Evolutionary conservation across 2,797 vertebrate species (phyloP), one percentile per base, ranked within the genome.

Genomic region (Kryptolebias ocellatus): DNA sequence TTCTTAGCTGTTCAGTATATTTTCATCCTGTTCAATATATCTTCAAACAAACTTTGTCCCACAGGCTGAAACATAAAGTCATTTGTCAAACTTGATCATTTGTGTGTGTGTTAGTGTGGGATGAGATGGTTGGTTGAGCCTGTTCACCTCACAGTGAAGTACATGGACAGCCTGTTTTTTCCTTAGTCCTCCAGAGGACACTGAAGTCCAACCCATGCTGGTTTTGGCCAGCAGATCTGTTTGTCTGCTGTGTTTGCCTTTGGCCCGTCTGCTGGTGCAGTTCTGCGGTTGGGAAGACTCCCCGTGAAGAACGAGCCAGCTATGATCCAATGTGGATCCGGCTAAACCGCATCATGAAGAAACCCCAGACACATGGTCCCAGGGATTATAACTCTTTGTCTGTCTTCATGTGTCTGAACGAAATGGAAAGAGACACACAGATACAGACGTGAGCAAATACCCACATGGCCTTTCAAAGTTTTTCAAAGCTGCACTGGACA

Each of bases 211-310:
- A 90, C 88, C 78, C 80, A 72, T 29, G 50, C 77, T 89, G 88
- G 83, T 85, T 92, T 89, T 89, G 87, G 88, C 87, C 57, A 11
- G 37, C 57, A 45, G 71, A 77, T 15, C 53, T 83, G 77, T 87
- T 91, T 88, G 81, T 84, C 81, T 87, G 82, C 72, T 79, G 72
- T 65, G 79, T 87, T 82, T 85, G 80, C 85, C 78, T 83, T 83
- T 51, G 31, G 78, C 50, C 67, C 50, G 59, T 76, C 76, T 74
- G 81, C 66, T 31, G 64, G 57, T 74, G 74, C 62, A 67, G 64
- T 61, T 65, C 71, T 78, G 81, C n/a, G 75, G 86, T 80, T 31
- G 16, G 53, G 74, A 80, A 29, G 70, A 67, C 69, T 78, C 71
- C 15, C 2, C 58, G 8, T 28, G 27, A 57, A 59, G 54, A 59